Conservation (phyloP, 64 coral and sea anemone species). For the Astreopora myriophthalma region DNA sequence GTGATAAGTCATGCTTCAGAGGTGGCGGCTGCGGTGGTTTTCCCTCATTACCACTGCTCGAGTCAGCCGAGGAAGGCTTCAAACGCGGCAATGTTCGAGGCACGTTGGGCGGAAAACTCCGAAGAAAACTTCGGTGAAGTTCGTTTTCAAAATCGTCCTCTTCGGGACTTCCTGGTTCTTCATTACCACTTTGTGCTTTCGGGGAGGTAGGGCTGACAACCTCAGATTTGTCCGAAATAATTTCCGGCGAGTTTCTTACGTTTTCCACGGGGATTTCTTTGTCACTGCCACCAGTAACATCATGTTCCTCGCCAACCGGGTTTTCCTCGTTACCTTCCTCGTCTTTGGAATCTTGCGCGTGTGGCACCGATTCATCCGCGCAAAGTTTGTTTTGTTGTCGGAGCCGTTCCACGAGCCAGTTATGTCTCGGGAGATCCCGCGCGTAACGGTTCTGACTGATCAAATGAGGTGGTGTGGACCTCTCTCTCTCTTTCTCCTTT, state of each 20-base stretch:
- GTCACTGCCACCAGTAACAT: background rate
- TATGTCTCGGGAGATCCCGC: conserved; percentile 94
- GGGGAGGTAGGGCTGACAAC: conserved; percentile 20
- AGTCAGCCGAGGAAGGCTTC: conserved; percentile 72
- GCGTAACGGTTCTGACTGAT: conserved; percentile 94
- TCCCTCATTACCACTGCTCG: background rate
- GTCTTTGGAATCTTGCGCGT: conserved; percentile 37
- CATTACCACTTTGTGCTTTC: background rate
- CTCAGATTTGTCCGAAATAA: background rate
- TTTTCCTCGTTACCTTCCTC: conserved; percentile 17
- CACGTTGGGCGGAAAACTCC: conserved; percentile 81
- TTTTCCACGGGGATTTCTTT: background rate
- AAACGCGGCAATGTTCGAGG: conserved; percentile 80
- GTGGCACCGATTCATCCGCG: conserved; percentile 58
- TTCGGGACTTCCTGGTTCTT: conserved; percentile 45
- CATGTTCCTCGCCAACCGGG: background rate
- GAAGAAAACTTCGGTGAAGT: conserved; percentile 80
- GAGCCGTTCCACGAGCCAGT: conserved; percentile 92
- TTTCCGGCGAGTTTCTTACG: background rate
- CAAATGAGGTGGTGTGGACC: conserved; percentile 87
- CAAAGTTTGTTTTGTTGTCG: conserved; percentile 85
- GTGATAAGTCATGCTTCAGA: conserved; percentile 76
- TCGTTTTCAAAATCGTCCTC: conserved; percentile 82
- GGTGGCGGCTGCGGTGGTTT: conserved; percentile 71
- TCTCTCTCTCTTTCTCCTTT: conserved; percentile 74